Evolutionary conservation across 2,888 invertebrate species (phyloP), one percentile per base, ranked within the genome.

Genomic region (Brachylomia viminalis): DNA sequence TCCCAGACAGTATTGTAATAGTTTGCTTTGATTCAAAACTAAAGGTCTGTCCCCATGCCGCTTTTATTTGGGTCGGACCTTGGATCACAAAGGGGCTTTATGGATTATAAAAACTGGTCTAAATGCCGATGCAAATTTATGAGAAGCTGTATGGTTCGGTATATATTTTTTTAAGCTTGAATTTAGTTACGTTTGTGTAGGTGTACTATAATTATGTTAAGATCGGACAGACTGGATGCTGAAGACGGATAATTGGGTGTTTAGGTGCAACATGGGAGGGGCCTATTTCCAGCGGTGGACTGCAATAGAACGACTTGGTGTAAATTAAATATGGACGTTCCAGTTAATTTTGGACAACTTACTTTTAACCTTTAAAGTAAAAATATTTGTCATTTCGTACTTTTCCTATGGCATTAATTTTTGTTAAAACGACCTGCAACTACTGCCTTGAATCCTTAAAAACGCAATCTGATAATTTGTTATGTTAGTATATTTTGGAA

Each of bases 81-180:
- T 61, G 65, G 10, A 61, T 17, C 71, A 80, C 62, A 86, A 80
- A 85, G 67, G 83, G 61, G 42, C 45, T 58, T 45, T 10, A 54
- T 27, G 20, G n/a, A 42, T 69, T n/a, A 71, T 47, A 82, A 87
- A 83, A 87, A 86, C 83, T 79, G 75, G 79, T 80, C 72, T 70
- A 70, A 74, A 76, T 61, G 27, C 62, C 65, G 47, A 77, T 68
- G 47, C 33, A 52, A 42, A 56, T 59, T 56, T 54, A 42, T 67
- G 15, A 15, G 13, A 10, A 13, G 38, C 15, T 30, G 0, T 52
- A 30, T 10, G 20, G 20, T 59, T 59, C 6, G 6, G 58, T 58
- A 27, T 58, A 27, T 17, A 2, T 27, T 56, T 56, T 56, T 27
- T 0, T 17, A 27, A 27, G 17, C 13, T n/a, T 54, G n/a, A n/a